Evolutionary conservation across 2,113 vertebrate species (phyloP), one percentile per base, ranked within the genome.

Genomic region (Candoia aspera): DNA sequence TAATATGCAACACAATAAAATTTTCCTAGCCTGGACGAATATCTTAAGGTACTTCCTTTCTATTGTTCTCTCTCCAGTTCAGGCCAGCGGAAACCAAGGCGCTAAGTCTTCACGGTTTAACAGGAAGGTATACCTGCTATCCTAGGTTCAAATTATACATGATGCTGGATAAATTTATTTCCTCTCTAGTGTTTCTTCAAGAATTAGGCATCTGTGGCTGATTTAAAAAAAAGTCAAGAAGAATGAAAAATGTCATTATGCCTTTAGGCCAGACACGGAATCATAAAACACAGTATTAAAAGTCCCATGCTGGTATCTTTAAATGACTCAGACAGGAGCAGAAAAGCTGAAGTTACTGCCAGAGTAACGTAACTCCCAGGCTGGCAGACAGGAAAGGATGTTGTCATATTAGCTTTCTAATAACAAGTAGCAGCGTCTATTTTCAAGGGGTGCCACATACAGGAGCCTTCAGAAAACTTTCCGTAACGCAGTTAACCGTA

Each of bases 401-500:
- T 86, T 97, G 97, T 97, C 98, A 98, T 86, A 37, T 86, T 93
- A 98, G 94, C 95, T 90, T 93, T 95, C 94, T 96, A 96, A 92
- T 90, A 93, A 97, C 95, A 96, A 95, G 93, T 94, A 95, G 85
- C 93, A 94, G 93, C 96, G 95, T 96, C 95, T 96, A 93, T 96
- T 96, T 94, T 94, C 89, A 95, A 93, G 89, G 92, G 90, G 93
- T 96, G 96, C 97, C 98, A 98, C 97, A 97, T 97, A 97, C 96
- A 97, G 95, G 89, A 93, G 33, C 96, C 91, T 96, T 94, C 94
- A 95, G 97, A 95, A 91, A 95, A 90, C 37, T 92, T 94, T 96
- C 97, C 97, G 97, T 98, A 97, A 94, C 96, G 96, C 96, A 97
- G 95, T 95, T 92, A 94, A 97, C 97, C 98, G 98, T 98, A 98